phyloP scores from a whole-genome alignment of 2,113 vertebrate genomes.

The Oceanites oceanicus region DNA sequence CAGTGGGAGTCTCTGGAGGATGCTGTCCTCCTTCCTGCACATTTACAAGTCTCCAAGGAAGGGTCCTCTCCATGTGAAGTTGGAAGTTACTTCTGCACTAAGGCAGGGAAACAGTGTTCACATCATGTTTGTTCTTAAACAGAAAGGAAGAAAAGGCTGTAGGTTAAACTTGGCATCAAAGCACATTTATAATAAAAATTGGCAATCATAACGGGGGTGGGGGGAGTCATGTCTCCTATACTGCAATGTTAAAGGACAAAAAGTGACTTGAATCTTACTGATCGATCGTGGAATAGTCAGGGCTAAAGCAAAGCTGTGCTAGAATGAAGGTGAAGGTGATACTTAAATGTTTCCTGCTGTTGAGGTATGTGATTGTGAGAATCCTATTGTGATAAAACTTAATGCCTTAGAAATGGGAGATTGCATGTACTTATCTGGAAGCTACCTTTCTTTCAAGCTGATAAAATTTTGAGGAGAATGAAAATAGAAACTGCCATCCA shows the following conservation, averaged over 20 bases:
- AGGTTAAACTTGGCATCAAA: neutral
- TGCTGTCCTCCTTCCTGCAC: neutral
- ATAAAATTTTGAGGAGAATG: neutral
- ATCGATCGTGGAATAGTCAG: neutral
- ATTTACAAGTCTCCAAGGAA: neutral
- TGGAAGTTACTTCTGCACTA: neutral
- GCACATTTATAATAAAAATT: neutral
- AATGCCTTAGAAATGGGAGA: neutral
- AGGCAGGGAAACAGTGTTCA: neutral
- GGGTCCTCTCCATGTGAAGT: neutral
- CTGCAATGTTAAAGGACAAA: rapidly evolving
- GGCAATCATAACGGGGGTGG: rapidly evolving
- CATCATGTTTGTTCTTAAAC: neutral
- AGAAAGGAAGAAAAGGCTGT: neutral
- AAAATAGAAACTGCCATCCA: neutral
- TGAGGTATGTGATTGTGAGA: neutral
- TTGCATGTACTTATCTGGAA: neutral
- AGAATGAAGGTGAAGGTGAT: neutral
- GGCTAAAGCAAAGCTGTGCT: neutral
- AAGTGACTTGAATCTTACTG: neutral
- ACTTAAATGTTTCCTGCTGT: neutral
- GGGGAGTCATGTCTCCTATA: neutral
- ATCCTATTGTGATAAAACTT: neutral
- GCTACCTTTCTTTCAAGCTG: neutral
- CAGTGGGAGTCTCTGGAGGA: neutral